Conservation (phyloP, 2,113 vertebrate species). For the Hippocampus zosterae region DNA sequence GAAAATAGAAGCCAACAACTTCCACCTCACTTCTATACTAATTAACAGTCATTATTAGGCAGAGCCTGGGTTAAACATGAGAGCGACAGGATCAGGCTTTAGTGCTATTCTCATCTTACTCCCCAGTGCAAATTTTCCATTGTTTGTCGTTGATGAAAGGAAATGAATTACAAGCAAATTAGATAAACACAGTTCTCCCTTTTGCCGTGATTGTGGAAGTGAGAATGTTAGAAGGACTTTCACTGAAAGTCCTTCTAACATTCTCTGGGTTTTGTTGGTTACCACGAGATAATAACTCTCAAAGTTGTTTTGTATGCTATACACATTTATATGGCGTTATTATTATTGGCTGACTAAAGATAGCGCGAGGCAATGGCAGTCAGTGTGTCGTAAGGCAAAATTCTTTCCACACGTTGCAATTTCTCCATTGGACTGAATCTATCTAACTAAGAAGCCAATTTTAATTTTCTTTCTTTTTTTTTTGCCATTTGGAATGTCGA, state of each 20-base stretch:
- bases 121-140: too few species aligned
- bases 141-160: background rate
- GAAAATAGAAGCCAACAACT: too few species aligned
- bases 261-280: slow-evolving; percentile 24
- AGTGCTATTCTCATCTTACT: background rate
- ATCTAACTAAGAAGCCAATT: slow-evolving; percentile 9
- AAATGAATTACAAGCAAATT: background rate
- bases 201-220: background rate
- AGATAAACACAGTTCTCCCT: too few species aligned
- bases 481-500: background rate
- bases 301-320: slow-evolving; percentile 34
- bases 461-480: background rate
- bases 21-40: too few species aligned
- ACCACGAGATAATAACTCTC: slow-evolving; percentile 27
- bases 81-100: background rate
- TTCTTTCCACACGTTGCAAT: slow-evolving; percentile 2
- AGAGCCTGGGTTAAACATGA: background rate
- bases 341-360: slow-evolving; percentile 23
- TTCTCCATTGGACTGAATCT: slow-evolving; percentile 14
- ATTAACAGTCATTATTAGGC: background rate
- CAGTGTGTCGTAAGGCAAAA: slow-evolving; percentile 19
- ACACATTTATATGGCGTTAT: slow-evolving; percentile 26
- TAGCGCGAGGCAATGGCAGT: slow-evolving; percentile 26
- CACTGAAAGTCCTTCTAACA: slow-evolving; percentile 8
- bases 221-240: too few species aligned